Conservation (phyloP, 2,888 invertebrate species). For the Stenoptilia bipunctidactyla region DNA sequence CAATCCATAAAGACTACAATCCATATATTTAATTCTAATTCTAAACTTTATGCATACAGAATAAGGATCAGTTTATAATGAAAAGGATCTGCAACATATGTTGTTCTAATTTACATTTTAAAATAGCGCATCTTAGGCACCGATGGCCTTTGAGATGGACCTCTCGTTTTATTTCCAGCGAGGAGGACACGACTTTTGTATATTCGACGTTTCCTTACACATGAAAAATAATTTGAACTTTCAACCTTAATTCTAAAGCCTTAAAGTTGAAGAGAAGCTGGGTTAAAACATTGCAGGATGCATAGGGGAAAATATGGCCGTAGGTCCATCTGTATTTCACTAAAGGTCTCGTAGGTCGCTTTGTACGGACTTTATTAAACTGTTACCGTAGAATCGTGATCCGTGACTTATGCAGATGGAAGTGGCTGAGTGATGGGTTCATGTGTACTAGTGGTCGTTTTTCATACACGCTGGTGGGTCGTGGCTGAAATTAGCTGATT, state of each 20-base stretch:
- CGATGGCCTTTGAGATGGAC: constrained; percentile 70
- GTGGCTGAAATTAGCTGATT: constrained; percentile 2
- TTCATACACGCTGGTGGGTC: constrained; percentile 46
- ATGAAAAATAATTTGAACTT: not conserved
- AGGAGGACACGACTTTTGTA: constrained; percentile 62
- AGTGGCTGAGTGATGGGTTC: constrained; percentile 65
- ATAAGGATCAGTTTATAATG: constrained; percentile 14
- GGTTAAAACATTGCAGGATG: constrained; percentile 33
- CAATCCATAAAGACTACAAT: constrained; percentile 22
- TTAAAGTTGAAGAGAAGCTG: not conserved
- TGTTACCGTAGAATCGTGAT: constrained; percentile 61
- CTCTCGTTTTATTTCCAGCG: constrained; percentile 67
- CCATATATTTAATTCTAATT: constrained; percentile 19
- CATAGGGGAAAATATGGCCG: constrained; percentile 66
- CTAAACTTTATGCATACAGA: constrained; percentile 1
- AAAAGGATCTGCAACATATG: too few relatives aligned
- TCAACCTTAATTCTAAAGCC: not conserved
- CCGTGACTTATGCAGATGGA: constrained; percentile 69
- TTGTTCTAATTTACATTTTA: constrained; percentile 8
- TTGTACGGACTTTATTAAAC: constrained; percentile 67
- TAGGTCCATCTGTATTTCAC: constrained; percentile 67
- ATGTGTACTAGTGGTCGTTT: constrained; percentile 57
- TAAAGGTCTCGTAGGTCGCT: constrained; percentile 51
- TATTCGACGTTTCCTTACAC: not conserved
- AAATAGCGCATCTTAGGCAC: constrained; percentile 65